Percentiles rank a stretch among this genome's conserved stretches.
These are phyloP conservation scores for Melanostoma mellinum DNA, from an alignment of 2,888 invertebrate species.

Conservation along the genomic window DNA sequence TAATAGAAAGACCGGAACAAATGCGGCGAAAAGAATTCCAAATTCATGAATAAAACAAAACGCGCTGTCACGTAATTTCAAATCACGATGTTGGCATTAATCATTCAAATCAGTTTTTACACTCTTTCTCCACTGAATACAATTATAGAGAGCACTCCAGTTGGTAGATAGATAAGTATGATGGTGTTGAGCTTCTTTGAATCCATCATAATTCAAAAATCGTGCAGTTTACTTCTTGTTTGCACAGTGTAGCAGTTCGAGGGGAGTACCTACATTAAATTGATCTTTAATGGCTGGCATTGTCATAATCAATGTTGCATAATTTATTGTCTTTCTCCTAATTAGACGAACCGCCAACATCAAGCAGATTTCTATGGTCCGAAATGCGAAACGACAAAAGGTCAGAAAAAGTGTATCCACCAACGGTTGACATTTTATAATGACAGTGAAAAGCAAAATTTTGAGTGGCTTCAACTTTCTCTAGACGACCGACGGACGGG, in stretches of 20 bases:
- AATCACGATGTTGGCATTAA: slow-evolving; percentile 49
- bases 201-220: background rate
- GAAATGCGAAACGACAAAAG: background rate
- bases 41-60: slow-evolving; percentile 47
- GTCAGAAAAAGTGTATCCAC: slow-evolving; percentile 5
- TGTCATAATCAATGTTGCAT: slow-evolving; percentile 8
- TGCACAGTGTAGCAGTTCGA: background rate
- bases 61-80: slow-evolving; percentile 56
- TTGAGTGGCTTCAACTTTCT: slow-evolving; percentile 59
- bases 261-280: no score
- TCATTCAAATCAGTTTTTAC: slow-evolving; percentile 28
- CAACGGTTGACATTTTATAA: slow-evolving; percentile 41
- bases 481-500: slow-evolving; percentile 3
- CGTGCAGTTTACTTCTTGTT: slow-evolving; percentile 13
- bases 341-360: slow-evolving; percentile 16
- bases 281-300: background rate
- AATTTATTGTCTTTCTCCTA: background rate
- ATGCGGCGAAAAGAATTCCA: slow-evolving; percentile 16
- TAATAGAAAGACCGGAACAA: slow-evolving; percentile 6
- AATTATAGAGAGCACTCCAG: slow-evolving; percentile 9
- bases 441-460: slow-evolving; percentile 58
- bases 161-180: background rate
- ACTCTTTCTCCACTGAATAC: background rate
- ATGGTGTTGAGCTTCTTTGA: background rate
- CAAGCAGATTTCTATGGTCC: background rate